Base-by-base conservation (phyloP, 2,888 invertebrate genomes). In the Drosophila affinis region DNA sequence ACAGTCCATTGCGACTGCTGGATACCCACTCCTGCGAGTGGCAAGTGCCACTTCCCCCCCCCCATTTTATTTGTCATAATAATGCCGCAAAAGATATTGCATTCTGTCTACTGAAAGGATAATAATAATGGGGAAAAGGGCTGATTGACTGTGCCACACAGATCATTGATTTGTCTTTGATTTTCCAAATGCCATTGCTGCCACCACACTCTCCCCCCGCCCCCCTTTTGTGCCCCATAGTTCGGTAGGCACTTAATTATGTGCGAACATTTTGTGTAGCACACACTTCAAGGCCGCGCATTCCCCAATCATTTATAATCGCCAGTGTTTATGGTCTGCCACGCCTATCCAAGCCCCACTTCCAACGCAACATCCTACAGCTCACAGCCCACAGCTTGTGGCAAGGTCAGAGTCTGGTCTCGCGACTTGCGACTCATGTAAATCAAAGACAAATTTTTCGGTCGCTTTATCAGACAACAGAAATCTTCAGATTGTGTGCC, bases 201-300 rank as follows among this genome's bases (percentile, higher is more conserved):
- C 21, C 21, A 21, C 21, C 21, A 21, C 21, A 21, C 21, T 21
- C 21, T 21, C 21, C 2, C 21, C 21, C 21, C 21, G 3, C 21
- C 62, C 68, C 68, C 72, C 62, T 68, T 55, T 44, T 53, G 59
- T 63, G 68, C 63, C 39, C 14, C 61, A 62, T 54, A 59, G 63
- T 64, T 53, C 3, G n/a, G 72, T 51, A 62, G 59, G 56, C 76
- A 62, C 69, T 76, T 76, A 76, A 73, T 73, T 76, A 73, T 76
- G 76, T 73, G 73, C 69, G 62, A 76, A 73, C 76, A 65, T 24
- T 24, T 5, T 4, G 24, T 24, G 24, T 24, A 53, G 55, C 34
- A 34, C 34, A 39, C 21, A 47, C 39, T 57, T 70, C 55, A 55
- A 62, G 64, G 72, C 18, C 65, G 2, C 24, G 24, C 27, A 12